These are phyloP conservation scores for Cancer borealis DNA, from an alignment of 2,888 invertebrate species.

Conservation along the genomic window DNA sequence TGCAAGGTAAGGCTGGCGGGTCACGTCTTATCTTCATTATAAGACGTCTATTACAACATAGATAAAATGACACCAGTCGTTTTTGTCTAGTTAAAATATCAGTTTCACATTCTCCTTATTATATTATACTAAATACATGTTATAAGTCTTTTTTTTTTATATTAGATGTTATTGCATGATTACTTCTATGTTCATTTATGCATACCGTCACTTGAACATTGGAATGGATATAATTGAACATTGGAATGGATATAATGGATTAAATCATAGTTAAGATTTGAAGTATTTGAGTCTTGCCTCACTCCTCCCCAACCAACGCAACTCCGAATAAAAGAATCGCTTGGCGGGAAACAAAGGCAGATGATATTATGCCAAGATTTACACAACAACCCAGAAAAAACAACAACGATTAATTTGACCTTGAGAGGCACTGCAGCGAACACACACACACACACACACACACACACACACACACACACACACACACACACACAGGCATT, in stretches of 20 bases:
- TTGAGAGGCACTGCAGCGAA: neutral
- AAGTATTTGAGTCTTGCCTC: too few relatives aligned
- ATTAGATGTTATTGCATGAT: too few relatives aligned
- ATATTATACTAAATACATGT: neutral
- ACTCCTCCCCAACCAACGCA: too few relatives aligned
- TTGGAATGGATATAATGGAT: too few relatives aligned
- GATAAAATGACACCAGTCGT: neutral
- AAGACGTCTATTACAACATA: neutral
- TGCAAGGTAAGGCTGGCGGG: neutral
- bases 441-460: constrained; percentile 44
- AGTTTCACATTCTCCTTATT: neutral
- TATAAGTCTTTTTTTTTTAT: neutral
- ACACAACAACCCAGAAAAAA: neutral
- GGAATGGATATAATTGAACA: too few relatives aligned
- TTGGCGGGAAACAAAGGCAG: neutral
- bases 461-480: neutral
- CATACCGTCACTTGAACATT: too few relatives aligned
- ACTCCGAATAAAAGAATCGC: neutral
- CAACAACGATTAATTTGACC: neutral
- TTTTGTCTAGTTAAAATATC: neutral
- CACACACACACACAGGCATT: neutral
- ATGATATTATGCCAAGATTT: neutral
- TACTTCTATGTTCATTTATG: too few relatives aligned
- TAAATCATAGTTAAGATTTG: too few relatives aligned
- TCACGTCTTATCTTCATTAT: neutral